phyloP scores from a whole-genome alignment of 2,797 vertebrate genomes.

The Clamator glandarius region DNA sequence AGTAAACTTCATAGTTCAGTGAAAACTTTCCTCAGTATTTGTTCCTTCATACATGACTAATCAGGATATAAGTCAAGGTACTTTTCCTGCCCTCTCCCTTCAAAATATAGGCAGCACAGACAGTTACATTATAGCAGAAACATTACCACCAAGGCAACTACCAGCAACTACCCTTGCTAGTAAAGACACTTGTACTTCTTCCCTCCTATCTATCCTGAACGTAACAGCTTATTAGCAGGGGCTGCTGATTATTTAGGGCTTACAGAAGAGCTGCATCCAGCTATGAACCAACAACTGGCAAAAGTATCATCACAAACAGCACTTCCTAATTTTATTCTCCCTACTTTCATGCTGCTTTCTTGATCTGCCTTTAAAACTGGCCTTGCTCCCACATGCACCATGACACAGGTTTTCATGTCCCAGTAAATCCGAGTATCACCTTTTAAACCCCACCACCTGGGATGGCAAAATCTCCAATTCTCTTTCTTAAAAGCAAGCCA shows the following conservation, averaged over 20 bases:
- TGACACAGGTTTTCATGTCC: neutral
- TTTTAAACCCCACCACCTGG: neutral
- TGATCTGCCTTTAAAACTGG: neutral
- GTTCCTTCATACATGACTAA: neutral
- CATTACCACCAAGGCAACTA: neutral
- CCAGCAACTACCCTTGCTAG: neutral
- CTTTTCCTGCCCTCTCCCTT: neutral
- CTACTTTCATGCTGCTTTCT: neutral
- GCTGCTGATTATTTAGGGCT: neutral
- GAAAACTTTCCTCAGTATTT: neutral
- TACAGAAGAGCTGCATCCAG: neutral
- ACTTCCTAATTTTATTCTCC: neutral
- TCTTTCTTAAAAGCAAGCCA: neutral
- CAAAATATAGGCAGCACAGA: neutral
- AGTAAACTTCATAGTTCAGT: neutral
- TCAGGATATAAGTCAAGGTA: constrained; percentile 8
- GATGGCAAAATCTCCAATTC: neutral
- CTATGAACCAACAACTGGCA: neutral
- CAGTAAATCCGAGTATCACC: neutral
- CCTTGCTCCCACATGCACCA: neutral
- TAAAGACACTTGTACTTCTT: neutral
- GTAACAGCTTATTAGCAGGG: neutral
- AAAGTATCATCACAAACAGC: neutral
- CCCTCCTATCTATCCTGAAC: neutral
- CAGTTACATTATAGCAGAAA: neutral